A percentile compares a stretch with the other conserved stretches of the same genome.
Evolutionary conservation across 2,797 vertebrate species (phyloP).

Genomic region (Perodicticus potto): DNA sequence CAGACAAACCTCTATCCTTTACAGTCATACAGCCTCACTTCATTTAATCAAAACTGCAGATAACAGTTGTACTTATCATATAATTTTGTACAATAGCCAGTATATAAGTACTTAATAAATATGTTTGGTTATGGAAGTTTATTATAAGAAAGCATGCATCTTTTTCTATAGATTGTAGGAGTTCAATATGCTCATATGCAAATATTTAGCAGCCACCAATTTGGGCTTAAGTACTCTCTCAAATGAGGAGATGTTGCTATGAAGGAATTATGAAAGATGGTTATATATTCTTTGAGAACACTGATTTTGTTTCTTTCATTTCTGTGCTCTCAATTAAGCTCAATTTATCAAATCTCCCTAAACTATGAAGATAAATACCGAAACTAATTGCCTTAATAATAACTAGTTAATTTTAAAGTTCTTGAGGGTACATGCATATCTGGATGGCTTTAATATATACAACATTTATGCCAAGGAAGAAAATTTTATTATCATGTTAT

Average conservation of each 20-base stretch:
- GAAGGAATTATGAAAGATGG: not conserved
- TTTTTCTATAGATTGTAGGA: not conserved
- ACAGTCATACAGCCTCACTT: not conserved
- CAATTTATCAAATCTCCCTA: not conserved
- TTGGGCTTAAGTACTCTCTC: not conserved
- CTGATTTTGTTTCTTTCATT: not conserved
- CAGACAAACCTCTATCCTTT: not conserved
- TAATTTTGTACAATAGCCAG: not conserved
- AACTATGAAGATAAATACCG: conserved; percentile 4
- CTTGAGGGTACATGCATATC: not conserved
- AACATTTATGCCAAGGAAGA: not conserved
- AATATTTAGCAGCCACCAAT: not conserved
- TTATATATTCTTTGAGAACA: not conserved
- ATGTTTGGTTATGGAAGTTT: not conserved
- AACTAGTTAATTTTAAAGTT: not conserved
- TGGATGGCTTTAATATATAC: not conserved
- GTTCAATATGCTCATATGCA: not conserved
- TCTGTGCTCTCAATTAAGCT: not conserved
- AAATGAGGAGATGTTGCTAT: not conserved
- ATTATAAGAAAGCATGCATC: not conserved
- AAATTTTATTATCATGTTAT: not conserved
- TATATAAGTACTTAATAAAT: not conserved
- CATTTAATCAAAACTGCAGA: not conserved
- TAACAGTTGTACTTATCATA: not conserved
- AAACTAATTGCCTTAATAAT: not conserved